Conservation (phyloP, 2,888 invertebrate species). For the Nymphalis polychloros region DNA sequence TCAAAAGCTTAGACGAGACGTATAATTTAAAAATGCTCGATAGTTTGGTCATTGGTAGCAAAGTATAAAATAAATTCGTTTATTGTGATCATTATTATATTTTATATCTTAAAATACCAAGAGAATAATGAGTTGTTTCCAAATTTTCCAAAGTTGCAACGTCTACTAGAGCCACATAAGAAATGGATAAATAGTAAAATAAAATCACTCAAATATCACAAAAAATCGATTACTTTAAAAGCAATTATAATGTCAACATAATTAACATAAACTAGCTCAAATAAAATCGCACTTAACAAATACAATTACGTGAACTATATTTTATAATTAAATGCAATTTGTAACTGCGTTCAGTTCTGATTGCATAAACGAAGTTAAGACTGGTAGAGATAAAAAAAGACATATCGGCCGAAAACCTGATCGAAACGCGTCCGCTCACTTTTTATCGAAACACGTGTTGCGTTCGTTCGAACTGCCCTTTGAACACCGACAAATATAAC, state of each 20-base stretch:
- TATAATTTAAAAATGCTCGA: background rate
- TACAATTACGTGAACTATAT: conserved; percentile 3
- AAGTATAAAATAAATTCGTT: background rate
- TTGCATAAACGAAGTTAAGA: conserved; percentile 25
- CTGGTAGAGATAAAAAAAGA: conserved; percentile 21
- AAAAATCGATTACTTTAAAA: background rate
- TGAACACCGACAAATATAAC: conserved; percentile 16
- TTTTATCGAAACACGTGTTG: conserved; percentile 38
- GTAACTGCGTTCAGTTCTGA: conserved; percentile 17
- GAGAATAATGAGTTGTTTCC: too few species aligned
- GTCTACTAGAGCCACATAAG: too few species aligned
- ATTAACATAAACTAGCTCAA: background rate
- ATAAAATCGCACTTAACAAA: conserved; percentile 7
- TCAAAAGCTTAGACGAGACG: background rate
- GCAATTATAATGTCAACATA: background rate
- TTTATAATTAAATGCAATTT: conserved; percentile 25
- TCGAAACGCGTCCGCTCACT: conserved; percentile 39
- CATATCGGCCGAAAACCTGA: conserved; percentile 28
- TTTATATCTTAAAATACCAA: too few species aligned
- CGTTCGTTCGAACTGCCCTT: conserved; percentile 29
- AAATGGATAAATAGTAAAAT: too few species aligned
- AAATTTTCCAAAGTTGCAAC: too few species aligned
- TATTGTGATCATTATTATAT: too few species aligned
- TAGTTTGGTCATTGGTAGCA: background rate
- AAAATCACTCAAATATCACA: too few species aligned